These are phyloP conservation scores for Catagonus wagneri DNA, from an alignment of 2,113 vertebrate species.

Conservation along the genomic window DNA sequence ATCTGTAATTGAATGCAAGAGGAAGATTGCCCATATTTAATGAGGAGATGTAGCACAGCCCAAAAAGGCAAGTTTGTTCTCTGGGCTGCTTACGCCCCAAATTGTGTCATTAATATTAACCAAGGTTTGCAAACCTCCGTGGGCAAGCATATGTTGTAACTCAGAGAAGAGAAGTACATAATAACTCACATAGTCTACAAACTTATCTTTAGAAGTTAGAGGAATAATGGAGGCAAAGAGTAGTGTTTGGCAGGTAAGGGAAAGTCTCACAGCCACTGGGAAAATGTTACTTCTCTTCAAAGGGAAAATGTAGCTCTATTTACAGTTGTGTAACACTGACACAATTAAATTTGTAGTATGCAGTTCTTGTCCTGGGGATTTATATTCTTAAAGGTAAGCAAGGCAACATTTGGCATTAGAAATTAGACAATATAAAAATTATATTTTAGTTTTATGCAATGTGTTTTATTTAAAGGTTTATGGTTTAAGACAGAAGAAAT, in stretches of 20 bases:
- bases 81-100: slow-evolving; percentile 85
- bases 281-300: slow-evolving; percentile 65
- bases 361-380: not conserved
- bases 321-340: slow-evolving; percentile 20
- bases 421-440: not conserved
- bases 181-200: slow-evolving; percentile 58
- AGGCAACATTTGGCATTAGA: not conserved
- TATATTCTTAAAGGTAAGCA: slow-evolving; percentile 57
- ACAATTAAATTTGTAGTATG: slow-evolving; percentile 57
- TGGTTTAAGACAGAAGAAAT: not conserved
- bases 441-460: not conserved
- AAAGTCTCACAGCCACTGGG: slow-evolving; percentile 71
- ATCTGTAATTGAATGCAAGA: slow-evolving; percentile 85
- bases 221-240: slow-evolving; percentile 66
- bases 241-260: slow-evolving; percentile 67
- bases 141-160: slow-evolving; percentile 83
- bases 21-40: slow-evolving; percentile 87
- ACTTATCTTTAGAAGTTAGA: slow-evolving; percentile 75
- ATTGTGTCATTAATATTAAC: slow-evolving; percentile 93
- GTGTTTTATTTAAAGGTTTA: not conserved
- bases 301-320: slow-evolving; percentile 48
- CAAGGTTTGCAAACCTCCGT: slow-evolving; percentile 84
- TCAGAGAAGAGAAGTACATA: slow-evolving; percentile 77
- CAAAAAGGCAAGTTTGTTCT: slow-evolving; percentile 83
- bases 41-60: slow-evolving; percentile 84